A percentile compares a stretch with the other conserved stretches of the same genome.
Evolutionary conservation across 2,888 invertebrate genomes (phyloP).

Genomic region (Epiperipatus broadwayi): DNA sequence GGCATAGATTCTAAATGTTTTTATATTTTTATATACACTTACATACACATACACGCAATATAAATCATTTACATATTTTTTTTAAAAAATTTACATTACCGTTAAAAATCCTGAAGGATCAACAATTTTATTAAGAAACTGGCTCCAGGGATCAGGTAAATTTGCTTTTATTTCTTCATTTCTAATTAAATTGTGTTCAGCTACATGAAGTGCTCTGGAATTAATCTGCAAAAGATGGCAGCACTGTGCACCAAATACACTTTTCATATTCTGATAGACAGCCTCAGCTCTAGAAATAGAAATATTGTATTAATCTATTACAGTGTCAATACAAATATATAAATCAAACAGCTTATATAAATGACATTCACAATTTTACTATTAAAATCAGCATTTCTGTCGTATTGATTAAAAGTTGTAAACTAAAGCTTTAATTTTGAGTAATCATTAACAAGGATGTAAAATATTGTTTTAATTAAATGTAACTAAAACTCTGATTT

Average conservation of each 20-base stretch:
- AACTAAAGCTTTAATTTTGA: no score
- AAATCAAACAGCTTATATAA: slow-evolving; percentile 1
- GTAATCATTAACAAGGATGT: no score
- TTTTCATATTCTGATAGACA: slow-evolving; percentile 61
- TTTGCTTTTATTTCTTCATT: slow-evolving; percentile 28
- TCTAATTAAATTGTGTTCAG: slow-evolving; percentile 12
- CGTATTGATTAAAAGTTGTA: no score
- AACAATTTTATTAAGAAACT: slow-evolving; percentile 44
- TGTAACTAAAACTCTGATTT: no score
- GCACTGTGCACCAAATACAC: slow-evolving; percentile 61
- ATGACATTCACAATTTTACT: no score
- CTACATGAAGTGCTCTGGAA: no score
- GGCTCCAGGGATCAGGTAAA: slow-evolving; percentile 65
- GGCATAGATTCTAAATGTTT: no score
- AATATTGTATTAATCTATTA: neutral
- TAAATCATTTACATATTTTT: neutral
- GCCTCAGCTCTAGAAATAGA: slow-evolving; percentile 47
- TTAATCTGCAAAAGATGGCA: slow-evolving; percentile 80
- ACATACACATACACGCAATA: no score
- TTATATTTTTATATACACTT: no score
- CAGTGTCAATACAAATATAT: neutral
- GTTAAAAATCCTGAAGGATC: slow-evolving; percentile 23
- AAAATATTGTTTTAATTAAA: no score
- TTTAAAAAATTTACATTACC: no score
- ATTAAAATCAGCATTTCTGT: no score